Base-by-base conservation (phyloP, 2,113 vertebrate species). In the Campylorhamphus procurvoides region DNA sequence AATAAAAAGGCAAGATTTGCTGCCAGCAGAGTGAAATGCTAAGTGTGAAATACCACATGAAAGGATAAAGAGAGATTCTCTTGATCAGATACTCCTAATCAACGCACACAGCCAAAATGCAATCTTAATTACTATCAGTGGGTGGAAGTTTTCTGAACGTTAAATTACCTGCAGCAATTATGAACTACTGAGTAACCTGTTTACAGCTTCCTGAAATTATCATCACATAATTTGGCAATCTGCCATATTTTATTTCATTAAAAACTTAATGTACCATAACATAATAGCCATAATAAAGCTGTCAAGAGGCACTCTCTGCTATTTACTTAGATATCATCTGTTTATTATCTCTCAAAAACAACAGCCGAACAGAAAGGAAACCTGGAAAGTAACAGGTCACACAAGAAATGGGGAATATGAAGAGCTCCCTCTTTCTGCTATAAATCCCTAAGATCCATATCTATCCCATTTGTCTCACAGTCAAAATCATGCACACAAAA, bases 161-260 rank as follows among this genome's bases (percentile, higher is more conserved):
- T 89, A 95, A 97, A 97, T 97, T 96, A 96, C 97, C 90, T 97
- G 76, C 87, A 82, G 92, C 75, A 96, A 96, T 97, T 97, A 94
- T 2, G 2, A 96, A 87, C 80, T 89, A 92, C 88, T 55, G 92
- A 91, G 92, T 87, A 95, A 97, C 85, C 79, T 95, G 84, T 94
- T 95, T 96, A 96, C 93, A 94, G 90, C 89, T 94, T 95, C 93
- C 91, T 96, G 93, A 96, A 95, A 93, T 96, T 90, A 95, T 92
- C 94, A 91, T 94, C 82, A 96, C 77, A 77, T 85, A 93, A 87
- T 92, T 78, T 94, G 90, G 96, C 94, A 96, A 97, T 94, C 76
- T 95, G 93, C 95, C 93, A 90, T 74, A 96, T 96, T 96, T 95
- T 92, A 94, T 95, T 89, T 96, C 83, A 93, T 94, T 96, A 93